Conservation (phyloP, 2,888 invertebrate species). For the Hirtodrosophila duncani region DNA sequence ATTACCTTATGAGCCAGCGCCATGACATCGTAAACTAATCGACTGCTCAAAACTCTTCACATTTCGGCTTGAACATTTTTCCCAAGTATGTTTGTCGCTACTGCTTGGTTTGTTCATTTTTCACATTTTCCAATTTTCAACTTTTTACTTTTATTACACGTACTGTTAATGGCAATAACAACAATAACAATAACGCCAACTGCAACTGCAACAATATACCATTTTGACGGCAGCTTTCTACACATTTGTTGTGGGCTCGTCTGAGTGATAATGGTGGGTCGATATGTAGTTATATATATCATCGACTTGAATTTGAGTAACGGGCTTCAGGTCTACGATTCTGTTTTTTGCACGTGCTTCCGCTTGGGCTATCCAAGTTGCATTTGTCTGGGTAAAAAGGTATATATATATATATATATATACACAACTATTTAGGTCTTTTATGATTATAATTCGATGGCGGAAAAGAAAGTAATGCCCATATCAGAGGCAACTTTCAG, state of each 20-base stretch:
- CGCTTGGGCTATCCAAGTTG: no score
- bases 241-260: conserved; percentile 12
- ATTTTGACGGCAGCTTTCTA: conserved; percentile 48
- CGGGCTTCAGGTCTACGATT: conserved; percentile 13
- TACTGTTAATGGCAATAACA: no score
- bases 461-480: conserved; percentile 48
- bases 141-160: no score
- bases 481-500: conserved; percentile 36
- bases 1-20: no score
- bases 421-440: no score
- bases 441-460: no score
- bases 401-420: no score
- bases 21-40: conserved; percentile 15
- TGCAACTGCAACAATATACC: conserved; percentile 40
- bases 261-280: conserved; percentile 34
- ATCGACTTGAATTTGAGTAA: not conserved
- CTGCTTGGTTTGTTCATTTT: conserved; percentile 40
- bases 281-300: not conserved
- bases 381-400: no score
- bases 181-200: no score
- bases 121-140: conserved; percentile 29
- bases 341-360: conserved; percentile 43
- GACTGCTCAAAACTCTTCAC: conserved; percentile 46
- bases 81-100: conserved; percentile 4
- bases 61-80: conserved; percentile 41